A percentile compares a stretch with the other conserved stretches of the same genome.
Evolutionary conservation across 1,140 invertebrate genomes (phyloP).

Genomic region (Telenomus remus): DNA sequence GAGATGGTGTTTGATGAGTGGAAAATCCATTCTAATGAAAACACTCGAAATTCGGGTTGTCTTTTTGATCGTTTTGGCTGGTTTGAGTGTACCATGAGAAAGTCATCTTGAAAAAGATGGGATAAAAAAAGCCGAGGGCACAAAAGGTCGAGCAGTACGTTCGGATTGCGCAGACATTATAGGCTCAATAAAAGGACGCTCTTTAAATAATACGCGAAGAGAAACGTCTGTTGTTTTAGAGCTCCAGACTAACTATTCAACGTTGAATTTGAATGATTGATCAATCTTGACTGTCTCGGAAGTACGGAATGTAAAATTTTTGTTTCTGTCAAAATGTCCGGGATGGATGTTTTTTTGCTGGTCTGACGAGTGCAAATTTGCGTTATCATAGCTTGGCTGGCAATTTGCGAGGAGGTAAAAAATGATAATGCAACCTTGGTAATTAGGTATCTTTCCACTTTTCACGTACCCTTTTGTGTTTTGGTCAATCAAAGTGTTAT

Average conservation of each 20-base stretch:
- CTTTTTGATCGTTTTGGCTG: no score
- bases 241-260: neutral
- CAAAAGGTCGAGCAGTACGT: slow-evolving; percentile 38
- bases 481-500: slow-evolving; percentile 20
- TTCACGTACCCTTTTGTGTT: slow-evolving; percentile 3
- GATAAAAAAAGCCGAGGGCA: slow-evolving; percentile 48
- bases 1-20: neutral
- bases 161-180: slow-evolving; percentile 45
- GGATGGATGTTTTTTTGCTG: no score
- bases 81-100: no score
- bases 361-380: no score
- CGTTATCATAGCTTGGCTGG: no score
- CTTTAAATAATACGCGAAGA: slow-evolving; percentile 21
- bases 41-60: no score
- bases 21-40: slow-evolving; percentile 9
- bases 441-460: slow-evolving; percentile 16
- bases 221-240: slow-evolving; percentile 34
- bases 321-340: no score
- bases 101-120: no score
- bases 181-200: slow-evolving; percentile 29
- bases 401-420: neutral
- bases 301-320: no score
- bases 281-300: no score
- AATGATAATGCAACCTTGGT: neutral
- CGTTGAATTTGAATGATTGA: no score